These are phyloP conservation scores for Oryctes rhinoceros DNA, from an alignment of 1,140 invertebrate genomes.

Conservation along the genomic window DNA sequence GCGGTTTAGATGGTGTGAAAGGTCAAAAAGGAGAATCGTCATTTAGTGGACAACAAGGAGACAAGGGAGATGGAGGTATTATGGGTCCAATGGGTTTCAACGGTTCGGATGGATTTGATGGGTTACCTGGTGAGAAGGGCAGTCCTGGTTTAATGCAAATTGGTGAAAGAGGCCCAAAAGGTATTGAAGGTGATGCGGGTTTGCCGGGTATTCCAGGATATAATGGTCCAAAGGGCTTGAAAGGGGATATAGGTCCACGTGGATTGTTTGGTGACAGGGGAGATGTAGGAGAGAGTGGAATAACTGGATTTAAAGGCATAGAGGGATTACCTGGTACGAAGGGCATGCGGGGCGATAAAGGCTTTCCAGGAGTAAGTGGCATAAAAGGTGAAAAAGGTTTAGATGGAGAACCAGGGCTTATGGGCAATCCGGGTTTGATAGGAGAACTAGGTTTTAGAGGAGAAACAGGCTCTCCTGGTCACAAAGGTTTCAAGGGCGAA, in stretches of 20 bases:
- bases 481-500: conserved; percentile 60
- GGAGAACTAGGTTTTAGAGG: conserved; percentile 64
- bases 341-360: conserved; percentile 48
- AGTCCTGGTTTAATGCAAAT: conserved; percentile 44
- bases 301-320: conserved; percentile 53
- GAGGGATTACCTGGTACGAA: conserved; percentile 51
- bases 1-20: conserved; percentile 59
- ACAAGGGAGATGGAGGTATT: conserved; percentile 67
- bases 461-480: conserved; percentile 66
- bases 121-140: conserved; percentile 45
- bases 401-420: conserved; percentile 54
- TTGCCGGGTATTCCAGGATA: neutral
- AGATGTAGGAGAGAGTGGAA: conserved; percentile 56
- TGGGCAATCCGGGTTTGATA: conserved; percentile 60
- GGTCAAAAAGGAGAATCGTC: conserved; percentile 68
- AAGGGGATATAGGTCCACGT: conserved; percentile 66
- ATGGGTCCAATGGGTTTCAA: conserved; percentile 63
- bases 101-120: conserved; percentile 55
- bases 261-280: conserved; percentile 61
- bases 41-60: conserved; percentile 73
- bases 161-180: conserved; percentile 69
- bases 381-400: conserved; percentile 53
- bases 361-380: conserved; percentile 55
- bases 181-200: conserved; percentile 56
- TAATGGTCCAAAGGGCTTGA: neutral